Conservation (phyloP, 2,113 vertebrate genomes). For the Pantherophis guttatus region DNA sequence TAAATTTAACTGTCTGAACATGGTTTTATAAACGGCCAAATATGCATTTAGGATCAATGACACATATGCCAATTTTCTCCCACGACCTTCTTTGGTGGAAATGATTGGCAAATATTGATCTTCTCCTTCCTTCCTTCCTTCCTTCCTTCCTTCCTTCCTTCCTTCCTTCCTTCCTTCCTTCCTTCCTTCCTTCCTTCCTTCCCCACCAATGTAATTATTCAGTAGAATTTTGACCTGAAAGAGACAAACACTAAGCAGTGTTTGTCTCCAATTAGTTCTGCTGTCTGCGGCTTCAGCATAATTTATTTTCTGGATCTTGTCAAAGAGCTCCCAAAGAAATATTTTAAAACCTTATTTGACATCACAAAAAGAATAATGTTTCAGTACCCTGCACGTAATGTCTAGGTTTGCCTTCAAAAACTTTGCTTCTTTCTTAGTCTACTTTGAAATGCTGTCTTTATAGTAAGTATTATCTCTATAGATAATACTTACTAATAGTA, state of each 20-base stretch:
- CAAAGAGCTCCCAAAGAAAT: not conserved
- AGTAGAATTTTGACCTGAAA: not conserved
- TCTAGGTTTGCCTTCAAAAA: not conserved
- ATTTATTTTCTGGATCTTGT: not conserved
- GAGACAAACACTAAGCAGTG: not conserved
- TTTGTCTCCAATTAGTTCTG: not conserved
- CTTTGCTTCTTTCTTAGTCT: not conserved
- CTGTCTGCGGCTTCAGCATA: not conserved
- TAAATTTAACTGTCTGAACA: not conserved
- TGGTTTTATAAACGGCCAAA: not conserved
- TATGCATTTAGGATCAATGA: not conserved
- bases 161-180: not conserved
- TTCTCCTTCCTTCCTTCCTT: not conserved
- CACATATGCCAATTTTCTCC: not conserved
- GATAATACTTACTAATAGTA: too few species aligned
- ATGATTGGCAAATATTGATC: not conserved
- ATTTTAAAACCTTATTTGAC: not conserved
- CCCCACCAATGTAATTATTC: not conserved
- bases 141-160: not conserved
- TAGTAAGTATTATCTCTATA: not conserved
- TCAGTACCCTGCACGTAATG: not conserved
- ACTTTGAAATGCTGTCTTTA: not conserved
- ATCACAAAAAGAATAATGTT: not conserved
- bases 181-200: not conserved
- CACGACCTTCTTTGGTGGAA: not conserved